Conservation (phyloP, 2,113 vertebrate genomes). For the Dermatemys mawii region DNA sequence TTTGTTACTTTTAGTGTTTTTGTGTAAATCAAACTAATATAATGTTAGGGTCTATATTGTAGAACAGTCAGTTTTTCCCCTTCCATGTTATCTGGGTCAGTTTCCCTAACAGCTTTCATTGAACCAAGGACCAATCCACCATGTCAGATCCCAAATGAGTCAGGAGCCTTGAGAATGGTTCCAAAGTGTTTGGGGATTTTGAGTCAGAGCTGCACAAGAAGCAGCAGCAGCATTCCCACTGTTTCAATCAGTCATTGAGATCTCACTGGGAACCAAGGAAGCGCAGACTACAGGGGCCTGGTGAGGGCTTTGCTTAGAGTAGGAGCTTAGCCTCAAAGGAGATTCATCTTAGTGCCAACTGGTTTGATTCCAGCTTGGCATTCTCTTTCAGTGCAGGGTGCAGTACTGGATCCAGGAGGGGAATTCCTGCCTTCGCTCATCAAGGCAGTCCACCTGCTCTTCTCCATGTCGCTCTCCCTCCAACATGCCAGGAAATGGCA, state of each 20-base stretch:
- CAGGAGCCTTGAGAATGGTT: not conserved
- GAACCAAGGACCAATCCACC: not conserved
- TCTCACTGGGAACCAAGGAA: constrained; percentile 18
- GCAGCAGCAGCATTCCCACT: not conserved
- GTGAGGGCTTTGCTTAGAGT: constrained; percentile 3
- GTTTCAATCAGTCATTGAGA: not conserved
- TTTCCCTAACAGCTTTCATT: not conserved
- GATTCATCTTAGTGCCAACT: constrained; percentile 30
- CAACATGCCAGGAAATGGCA: not conserved
- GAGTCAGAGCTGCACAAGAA: constrained; percentile 33
- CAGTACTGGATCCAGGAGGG: constrained; percentile 11
- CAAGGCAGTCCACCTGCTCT: not conserved
- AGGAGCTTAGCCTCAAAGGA: constrained; percentile 13
- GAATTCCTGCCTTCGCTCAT: not conserved
- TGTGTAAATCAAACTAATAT: not conserved
- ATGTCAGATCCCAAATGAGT: not conserved
- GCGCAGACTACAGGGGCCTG: constrained; percentile 43
- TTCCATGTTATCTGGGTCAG: not conserved
- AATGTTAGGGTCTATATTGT: not conserved
- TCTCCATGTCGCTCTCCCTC: not conserved
- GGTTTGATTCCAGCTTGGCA: constrained; percentile 56
- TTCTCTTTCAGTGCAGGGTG: constrained; percentile 1
- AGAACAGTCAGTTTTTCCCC: not conserved
- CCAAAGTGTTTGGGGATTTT: constrained; percentile 14
- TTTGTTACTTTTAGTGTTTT: not conserved